Conservation (phyloP, 2,113 vertebrate genomes). For the Hystrix brachyura region DNA sequence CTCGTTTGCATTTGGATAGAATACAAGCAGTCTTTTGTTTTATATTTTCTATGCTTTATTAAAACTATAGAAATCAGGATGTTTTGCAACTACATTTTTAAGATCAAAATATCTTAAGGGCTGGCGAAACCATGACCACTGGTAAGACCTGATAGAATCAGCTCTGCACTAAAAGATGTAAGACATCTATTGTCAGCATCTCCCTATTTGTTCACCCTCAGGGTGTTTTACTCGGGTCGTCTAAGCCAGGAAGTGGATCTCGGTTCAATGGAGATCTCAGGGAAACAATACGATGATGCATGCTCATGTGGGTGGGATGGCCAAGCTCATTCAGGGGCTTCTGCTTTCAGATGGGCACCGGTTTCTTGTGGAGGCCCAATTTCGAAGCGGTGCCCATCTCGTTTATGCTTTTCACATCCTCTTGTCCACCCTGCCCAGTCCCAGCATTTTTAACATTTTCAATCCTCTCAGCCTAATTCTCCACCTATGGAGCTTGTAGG, state of each 20-base stretch:
- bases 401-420: not conserved
- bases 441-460: not conserved
- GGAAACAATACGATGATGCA: rapidly evolving
- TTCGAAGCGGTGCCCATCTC: not conserved
- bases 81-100: not conserved
- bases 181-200: too few relatives aligned
- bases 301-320: not conserved
- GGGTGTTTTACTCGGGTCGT: not conserved
- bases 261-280: not conserved
- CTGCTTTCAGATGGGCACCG: not conserved
- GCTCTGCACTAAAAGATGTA: not conserved
- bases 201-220: not conserved
- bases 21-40: not conserved
- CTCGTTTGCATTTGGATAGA: not conserved
- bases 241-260: not conserved
- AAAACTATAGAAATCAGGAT: not conserved
- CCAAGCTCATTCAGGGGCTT: not conserved
- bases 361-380: not conserved
- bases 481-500: not conserved
- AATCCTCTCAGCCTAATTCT: not conserved
- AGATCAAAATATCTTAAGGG: not conserved
- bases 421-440: not conserved
- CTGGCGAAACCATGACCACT: not conserved
- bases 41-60: not conserved
- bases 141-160: not conserved